Conservation (phyloP, 2,888 invertebrate genomes). For the Lumbricus terrestris region DNA sequence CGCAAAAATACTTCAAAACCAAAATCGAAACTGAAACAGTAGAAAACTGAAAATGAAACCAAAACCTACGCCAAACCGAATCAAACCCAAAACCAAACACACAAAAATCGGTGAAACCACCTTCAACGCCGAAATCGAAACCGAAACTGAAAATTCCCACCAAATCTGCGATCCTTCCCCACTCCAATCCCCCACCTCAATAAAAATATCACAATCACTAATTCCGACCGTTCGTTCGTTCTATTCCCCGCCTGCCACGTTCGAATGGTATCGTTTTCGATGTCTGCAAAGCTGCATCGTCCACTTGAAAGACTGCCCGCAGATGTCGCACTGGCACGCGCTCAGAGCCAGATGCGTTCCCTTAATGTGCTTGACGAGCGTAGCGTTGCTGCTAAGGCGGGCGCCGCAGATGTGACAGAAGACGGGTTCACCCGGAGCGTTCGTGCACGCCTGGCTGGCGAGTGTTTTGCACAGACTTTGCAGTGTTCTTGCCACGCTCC, state of each 20-base stretch:
- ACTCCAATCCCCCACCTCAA: background rate
- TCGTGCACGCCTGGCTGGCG: background rate
- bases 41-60: too few relatives aligned
- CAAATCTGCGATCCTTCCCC: background rate
- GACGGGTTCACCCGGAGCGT: background rate
- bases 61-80: too few relatives aligned
- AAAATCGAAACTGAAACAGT: background rate
- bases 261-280: constrained; percentile 28
- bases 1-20: background rate
- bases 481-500: constrained; percentile 13
- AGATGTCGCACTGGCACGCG: constrained; percentile 26
- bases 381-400: constrained; percentile 23
- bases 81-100: too few relatives aligned
- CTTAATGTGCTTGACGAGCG: constrained; percentile 30
- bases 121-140: background rate
- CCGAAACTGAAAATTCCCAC: background rate
- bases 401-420: constrained; percentile 31
- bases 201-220: too few relatives aligned
- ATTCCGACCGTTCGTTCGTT: background rate
- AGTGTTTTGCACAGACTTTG: constrained; percentile 6
- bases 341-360: constrained; percentile 29
- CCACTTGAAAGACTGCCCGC: constrained; percentile 34
- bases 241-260: background rate
- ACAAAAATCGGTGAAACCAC: too few relatives aligned
- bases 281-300: constrained; percentile 30